Evolutionary conservation across 2,113 vertebrate species (phyloP), one percentile per base, ranked within the genome.

Genomic region (Lepus timidus): DNA sequence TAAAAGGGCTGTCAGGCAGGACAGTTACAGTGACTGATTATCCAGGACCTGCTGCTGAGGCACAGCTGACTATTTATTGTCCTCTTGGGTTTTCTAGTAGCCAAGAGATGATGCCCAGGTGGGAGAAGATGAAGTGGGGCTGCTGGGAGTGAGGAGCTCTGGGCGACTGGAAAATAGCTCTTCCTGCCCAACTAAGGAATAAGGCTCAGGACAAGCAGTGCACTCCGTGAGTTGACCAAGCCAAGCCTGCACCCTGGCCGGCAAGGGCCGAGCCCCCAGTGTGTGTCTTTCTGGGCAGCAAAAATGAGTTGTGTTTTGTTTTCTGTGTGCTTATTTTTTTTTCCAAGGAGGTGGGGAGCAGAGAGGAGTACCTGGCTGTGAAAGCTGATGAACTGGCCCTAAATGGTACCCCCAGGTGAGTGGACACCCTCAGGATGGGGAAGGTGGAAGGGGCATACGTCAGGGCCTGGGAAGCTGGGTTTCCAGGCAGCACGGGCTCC

Each of bases 11-110:
- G 5, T 1, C 70, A 58, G 68, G 9, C 3, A 78, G 39, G 19
- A 51, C 6, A 36, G 76, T 80, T 31, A 75, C 70, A 96, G 51
- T 23, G 61, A 74, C 84, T 13, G 29, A 44, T n/a, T n/a, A 78
- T 58, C 65, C 39, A 82, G 75, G 88, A 31, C 88, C 49, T 85
- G n/a, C 75, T 76, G 44, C 78, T 17, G n/a, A 68, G 85, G 29
- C 71, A 17, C 22, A 73, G n/a, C 64, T 95, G 62, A 84, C 33
- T 68, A 39, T 64, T 36, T 68, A 39, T 64, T 36, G n/a, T 55
- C 80, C 55, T 74, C 51, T 58, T 31, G 88, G 88, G 65, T 70
- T 79, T 91, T 95, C 79, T 20, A 74, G 55, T n/a, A 88, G 62
- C 62, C 62, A 74, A n/a, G 55, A 70, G 36, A 65, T 25, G 22